These are phyloP conservation scores for Pomacea canaliculata DNA, from an alignment of 2,888 invertebrate species.

Conservation along the genomic window DNA sequence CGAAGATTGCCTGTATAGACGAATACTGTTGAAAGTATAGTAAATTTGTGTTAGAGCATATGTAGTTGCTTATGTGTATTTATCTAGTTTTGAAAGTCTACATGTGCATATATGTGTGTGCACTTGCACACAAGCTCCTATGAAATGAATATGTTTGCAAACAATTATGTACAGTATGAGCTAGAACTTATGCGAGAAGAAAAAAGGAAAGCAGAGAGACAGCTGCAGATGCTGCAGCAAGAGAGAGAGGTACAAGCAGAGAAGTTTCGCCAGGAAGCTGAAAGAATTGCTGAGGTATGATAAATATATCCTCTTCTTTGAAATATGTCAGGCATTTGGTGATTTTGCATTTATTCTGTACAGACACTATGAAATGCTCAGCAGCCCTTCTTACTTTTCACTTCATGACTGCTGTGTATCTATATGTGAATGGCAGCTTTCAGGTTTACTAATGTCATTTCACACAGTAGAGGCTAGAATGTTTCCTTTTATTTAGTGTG, in stretches of 20 bases:
- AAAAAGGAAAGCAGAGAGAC: constrained; percentile 54
- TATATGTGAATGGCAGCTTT: too few species aligned
- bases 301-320: not conserved
- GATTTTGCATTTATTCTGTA: not conserved
- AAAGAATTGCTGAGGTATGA: constrained; percentile 49
- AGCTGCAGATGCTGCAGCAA: constrained; percentile 50
- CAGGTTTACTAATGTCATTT: too few species aligned
- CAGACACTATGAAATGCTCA: too few species aligned
- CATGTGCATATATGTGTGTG: not conserved
- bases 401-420: too few species aligned
- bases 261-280: constrained; percentile 47
- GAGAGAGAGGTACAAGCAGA: constrained; percentile 50
- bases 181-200: constrained; percentile 57
- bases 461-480: too few species aligned
- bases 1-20: too few species aligned
- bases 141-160: not conserved
- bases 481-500: too few species aligned
- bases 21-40: too few species aligned
- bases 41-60: too few species aligned
- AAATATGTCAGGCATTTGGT: not conserved
- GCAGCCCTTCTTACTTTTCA: too few species aligned
- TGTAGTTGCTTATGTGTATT: too few species aligned
- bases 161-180: constrained; percentile 45
- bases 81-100: too few species aligned
- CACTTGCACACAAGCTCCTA: not conserved